A percentile compares a stretch with the other conserved stretches of the same genome.
Conservation (phyloP, 2,888 invertebrate genomes). For the Beris chalybata region DNA sequence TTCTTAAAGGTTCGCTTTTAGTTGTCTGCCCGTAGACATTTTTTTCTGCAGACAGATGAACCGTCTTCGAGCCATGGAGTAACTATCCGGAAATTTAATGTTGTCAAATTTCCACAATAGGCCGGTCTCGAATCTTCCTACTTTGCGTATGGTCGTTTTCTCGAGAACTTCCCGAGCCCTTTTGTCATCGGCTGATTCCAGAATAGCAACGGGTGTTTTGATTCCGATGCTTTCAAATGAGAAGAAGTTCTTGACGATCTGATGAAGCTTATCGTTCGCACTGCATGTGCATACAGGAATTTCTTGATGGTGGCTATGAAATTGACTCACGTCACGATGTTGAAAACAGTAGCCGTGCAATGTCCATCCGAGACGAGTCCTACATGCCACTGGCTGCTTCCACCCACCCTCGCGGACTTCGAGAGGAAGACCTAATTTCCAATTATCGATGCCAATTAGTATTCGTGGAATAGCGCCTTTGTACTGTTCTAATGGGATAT, state of each 20-base stretch:
- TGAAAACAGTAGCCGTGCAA: background rate
- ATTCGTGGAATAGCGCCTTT: no score
- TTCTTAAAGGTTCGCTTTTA: conserved; percentile 33
- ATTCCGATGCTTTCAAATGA: conserved; percentile 22
- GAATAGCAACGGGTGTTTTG: conserved; percentile 7
- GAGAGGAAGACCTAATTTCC: no score
- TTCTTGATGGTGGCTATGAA: background rate
- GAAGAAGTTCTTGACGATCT: conserved; percentile 23
- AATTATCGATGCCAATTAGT: no score
- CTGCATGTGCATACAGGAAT: background rate
- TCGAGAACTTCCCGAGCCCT: conserved; percentile 34
- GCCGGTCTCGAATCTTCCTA: conserved; percentile 38
- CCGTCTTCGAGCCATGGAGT: conserved; percentile 36
- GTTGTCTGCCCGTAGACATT: conserved; percentile 35
- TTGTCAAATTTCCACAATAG: conserved; percentile 42
- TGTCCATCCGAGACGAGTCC: background rate
- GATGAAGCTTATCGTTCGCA: background rate
- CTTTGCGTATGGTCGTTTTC: conserved; percentile 31
- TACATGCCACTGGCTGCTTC: background rate
- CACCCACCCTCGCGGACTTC: no score
- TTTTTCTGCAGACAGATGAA: conserved; percentile 39
- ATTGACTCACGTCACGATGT: background rate
- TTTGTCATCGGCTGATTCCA: conserved; percentile 31
- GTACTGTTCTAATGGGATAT: no score
- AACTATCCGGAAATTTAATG: background rate